Conservation (phyloP, 2,888 invertebrate species). For the Chrysolina americana region DNA sequence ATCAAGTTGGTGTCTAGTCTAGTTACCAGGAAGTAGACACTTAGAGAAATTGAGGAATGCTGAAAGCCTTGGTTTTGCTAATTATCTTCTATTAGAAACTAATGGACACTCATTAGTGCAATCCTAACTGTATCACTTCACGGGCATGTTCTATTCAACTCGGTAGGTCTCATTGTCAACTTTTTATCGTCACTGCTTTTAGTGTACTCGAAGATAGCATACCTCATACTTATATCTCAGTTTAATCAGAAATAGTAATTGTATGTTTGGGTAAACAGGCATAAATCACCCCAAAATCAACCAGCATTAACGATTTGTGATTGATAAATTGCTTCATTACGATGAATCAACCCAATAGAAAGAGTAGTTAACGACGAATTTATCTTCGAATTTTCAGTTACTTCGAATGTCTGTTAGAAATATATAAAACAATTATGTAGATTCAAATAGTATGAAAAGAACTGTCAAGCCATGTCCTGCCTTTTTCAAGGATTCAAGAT, state of each 20-base stretch:
- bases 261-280: neutral
- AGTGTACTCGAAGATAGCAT: neutral
- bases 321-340: no score
- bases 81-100: constrained; percentile 1
- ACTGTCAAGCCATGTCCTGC: no score
- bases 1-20: neutral
- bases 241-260: neutral
- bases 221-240: neutral
- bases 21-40: neutral
- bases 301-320: no score
- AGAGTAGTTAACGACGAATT: no score
- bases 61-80: constrained; percentile 7
- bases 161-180: neutral
- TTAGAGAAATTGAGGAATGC: neutral
- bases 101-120: constrained; percentile 4
- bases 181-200: neutral
- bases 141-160: neutral
- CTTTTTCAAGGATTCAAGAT: no score
- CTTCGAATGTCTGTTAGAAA: no score
- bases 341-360: no score
- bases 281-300: neutral
- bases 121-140: neutral
- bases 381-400: no score
- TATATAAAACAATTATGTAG: no score
- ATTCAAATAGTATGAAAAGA: no score